Evolutionary conservation across 2,888 invertebrate genomes (phyloP).

Genomic region (Drosophila mimetica): DNA sequence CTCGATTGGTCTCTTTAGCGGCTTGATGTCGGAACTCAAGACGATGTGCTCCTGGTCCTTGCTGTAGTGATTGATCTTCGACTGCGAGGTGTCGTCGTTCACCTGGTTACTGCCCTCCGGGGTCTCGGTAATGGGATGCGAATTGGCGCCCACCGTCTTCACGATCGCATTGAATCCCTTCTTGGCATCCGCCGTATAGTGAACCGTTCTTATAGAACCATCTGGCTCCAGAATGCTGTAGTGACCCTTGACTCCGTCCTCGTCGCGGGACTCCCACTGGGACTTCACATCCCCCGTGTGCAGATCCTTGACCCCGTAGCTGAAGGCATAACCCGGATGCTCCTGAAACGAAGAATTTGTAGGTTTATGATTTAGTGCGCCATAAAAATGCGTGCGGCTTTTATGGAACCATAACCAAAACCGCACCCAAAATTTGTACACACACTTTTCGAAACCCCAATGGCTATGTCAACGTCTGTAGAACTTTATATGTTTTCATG

Average conservation of each 20-base stretch:
- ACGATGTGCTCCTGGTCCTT: constrained; percentile 84
- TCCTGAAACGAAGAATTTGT: constrained; percentile 74
- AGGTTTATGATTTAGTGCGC: neutral
- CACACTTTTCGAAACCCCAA: constrained; percentile 44
- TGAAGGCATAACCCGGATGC: constrained; percentile 86
- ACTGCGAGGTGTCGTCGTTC: constrained; percentile 83
- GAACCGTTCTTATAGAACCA: constrained; percentile 86
- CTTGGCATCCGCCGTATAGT: constrained; percentile 86
- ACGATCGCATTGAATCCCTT: constrained; percentile 86
- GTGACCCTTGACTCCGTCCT: constrained; percentile 85
- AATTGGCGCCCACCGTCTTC: constrained; percentile 84
- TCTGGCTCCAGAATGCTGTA: constrained; percentile 89
- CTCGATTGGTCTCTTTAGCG: constrained; percentile 77
- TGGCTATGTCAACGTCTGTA: constrained; percentile 45
- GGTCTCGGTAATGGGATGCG: constrained; percentile 82
- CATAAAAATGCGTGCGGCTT: constrained; percentile 9
- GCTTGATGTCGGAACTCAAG: constrained; percentile 83
- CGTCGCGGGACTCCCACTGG: constrained; percentile 87
- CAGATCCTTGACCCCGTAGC: constrained; percentile 86
- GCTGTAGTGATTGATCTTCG: constrained; percentile 84
- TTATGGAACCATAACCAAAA: constrained; percentile 17
- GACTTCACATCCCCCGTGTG: constrained; percentile 86
- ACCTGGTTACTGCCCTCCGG: constrained; percentile 70
- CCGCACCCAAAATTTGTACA: constrained; percentile 31
- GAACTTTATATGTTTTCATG: constrained; percentile 61